These are phyloP conservation scores for Gambelia wislizenii DNA, from an alignment of 2,797 vertebrate genomes.

Conservation along the genomic window DNA sequence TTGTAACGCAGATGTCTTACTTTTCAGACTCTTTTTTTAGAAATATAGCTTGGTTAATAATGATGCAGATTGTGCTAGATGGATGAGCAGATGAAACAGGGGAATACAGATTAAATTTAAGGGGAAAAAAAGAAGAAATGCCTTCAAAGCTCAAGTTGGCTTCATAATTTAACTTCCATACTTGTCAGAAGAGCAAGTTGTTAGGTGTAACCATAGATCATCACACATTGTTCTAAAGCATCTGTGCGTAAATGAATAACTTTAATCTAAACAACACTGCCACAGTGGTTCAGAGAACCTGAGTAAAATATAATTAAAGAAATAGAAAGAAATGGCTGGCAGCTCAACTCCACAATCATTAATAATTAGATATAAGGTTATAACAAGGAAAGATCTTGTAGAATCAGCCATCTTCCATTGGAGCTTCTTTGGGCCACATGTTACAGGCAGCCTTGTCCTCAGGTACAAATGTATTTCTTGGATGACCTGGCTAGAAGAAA, in stretches of 20 bases:
- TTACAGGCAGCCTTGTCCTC: background rate
- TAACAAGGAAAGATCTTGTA: conserved; percentile 36
- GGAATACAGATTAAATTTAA: conserved; percentile 85
- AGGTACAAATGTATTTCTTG: background rate
- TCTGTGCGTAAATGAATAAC: conserved; percentile 69
- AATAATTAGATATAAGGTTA: conserved; percentile 43
- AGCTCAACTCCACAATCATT: conserved; percentile 2
- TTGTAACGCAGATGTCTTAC: conserved; percentile 86
- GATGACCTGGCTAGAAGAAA: background rate
- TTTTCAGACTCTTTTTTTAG: conserved; percentile 80
- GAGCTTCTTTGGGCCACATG: background rate
- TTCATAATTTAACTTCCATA: conserved; percentile 87
- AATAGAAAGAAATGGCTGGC: conserved; percentile 38
- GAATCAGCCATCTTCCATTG: conserved; percentile 2
- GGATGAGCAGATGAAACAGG: conserved; percentile 85
- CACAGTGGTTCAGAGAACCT: conserved; percentile 54
- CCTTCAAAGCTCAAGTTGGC: conserved; percentile 86
- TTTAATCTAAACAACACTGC: conserved; percentile 63
- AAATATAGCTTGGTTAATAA: conserved; percentile 84
- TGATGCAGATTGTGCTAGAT: conserved; percentile 87
- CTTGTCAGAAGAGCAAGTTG: conserved; percentile 78
- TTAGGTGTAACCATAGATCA: conserved; percentile 75
- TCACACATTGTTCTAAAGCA: conserved; percentile 78
- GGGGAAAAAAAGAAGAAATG: conserved; percentile 67
- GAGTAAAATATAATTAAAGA: conserved; percentile 52